phyloP scores from a whole-genome alignment of 2,888 invertebrate species.

The Calephelis perditalis region DNA sequence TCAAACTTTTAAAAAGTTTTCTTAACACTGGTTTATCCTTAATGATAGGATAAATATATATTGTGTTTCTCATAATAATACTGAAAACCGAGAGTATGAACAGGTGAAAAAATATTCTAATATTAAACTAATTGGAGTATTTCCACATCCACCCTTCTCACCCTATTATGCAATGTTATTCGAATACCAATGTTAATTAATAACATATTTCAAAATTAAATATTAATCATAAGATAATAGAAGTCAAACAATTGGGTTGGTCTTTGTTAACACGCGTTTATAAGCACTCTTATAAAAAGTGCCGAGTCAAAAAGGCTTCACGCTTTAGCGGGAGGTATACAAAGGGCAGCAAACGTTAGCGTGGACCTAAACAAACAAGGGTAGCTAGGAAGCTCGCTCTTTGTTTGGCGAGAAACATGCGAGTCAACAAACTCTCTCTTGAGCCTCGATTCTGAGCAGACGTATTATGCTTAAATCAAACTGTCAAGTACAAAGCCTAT shows the following conservation, averaged over 20 bases:
- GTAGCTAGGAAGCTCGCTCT: slow-evolving; percentile 75
- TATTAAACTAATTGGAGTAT: too few relatives aligned
- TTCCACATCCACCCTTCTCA: too few relatives aligned
- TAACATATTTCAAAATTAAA: not conserved
- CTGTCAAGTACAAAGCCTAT: slow-evolving; percentile 25
- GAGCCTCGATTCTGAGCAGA: slow-evolving; percentile 33
- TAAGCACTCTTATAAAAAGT: slow-evolving; percentile 72
- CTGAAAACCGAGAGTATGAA: too few relatives aligned
- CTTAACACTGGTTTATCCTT: too few relatives aligned
- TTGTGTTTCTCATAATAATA: too few relatives aligned
- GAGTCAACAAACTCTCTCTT: slow-evolving; percentile 58
- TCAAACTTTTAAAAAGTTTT: too few relatives aligned
- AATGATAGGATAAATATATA: too few relatives aligned
- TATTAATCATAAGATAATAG: slow-evolving; percentile 2
- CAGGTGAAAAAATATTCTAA: too few relatives aligned
- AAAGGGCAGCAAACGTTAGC: slow-evolving; percentile 74
- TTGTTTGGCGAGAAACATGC: slow-evolving; percentile 73
- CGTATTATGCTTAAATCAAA: slow-evolving; percentile 25
- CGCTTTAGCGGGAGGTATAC: slow-evolving; percentile 71
- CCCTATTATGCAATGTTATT: too few relatives aligned
- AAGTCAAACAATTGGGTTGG: slow-evolving; percentile 13
- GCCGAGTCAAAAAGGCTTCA: slow-evolving; percentile 75
- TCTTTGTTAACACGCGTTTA: slow-evolving; percentile 49
- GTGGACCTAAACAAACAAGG: slow-evolving; percentile 75
- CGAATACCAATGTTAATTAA: too few relatives aligned